Base-by-base conservation (phyloP, 2,888 invertebrate genomes). In the Sarcophaga rosellei region DNA sequence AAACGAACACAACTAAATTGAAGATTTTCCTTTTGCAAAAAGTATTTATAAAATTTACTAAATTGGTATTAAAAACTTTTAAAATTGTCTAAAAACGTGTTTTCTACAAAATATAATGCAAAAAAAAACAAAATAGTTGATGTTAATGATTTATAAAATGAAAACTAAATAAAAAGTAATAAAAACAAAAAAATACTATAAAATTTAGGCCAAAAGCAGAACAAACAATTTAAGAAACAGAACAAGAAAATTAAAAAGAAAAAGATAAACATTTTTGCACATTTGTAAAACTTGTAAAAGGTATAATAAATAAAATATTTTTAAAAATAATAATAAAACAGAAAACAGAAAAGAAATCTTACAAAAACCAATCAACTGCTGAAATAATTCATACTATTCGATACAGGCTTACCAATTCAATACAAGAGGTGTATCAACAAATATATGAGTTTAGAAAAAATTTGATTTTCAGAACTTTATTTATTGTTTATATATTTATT, bases 241-340 rank as follows among this genome's bases (percentile, higher is more conserved):
- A 72, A 68, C 12, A 76, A 25, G 44, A 45, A 73, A 63, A 77
- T 81, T 44, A 12, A 63, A 70, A 68, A 72, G n/a, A 61, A 77
- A 74, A 63, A 80, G 35, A 20, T 44, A 70, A 78, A 76, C 25
- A 82, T 83, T 87, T 84, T 70, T 78, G 74, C 75, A 85, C 69
- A 77, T 77, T 78, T 74, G 81, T 85, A 79, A 84, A 79, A 78
- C 59, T 84, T 77, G 81, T 75, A 77, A 81, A 86, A 84, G 76
- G 81, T 72, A 83, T 62, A 65, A 76, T 65, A 86, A 77, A 44
- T 23, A 83, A 84, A 78, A 77, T 72, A 84, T 61, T 61, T 65
- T 76, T 68, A 69, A 68, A 78, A 74, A 61, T 72, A 85, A 81
- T 44, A 78, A 61, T 74, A 57, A 77, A 77, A 61, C 65, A 68